Evolutionary conservation across 2,113 vertebrate genomes (phyloP).

Genomic region (Cottus gobio): DNA sequence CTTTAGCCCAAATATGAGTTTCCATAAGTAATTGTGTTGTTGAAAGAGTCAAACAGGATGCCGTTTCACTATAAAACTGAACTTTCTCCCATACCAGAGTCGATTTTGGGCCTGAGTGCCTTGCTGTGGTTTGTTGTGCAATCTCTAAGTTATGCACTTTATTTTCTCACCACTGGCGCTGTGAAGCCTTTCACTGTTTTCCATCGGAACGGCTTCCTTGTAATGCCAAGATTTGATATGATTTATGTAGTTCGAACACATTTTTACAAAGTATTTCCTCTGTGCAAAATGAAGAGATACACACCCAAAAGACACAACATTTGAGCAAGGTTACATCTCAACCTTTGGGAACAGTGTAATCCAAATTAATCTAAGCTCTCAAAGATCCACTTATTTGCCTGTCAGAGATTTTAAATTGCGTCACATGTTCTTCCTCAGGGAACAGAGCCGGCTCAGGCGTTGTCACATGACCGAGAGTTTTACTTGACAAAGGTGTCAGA

Average conservation of each 20-base stretch:
- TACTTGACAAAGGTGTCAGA: neutral
- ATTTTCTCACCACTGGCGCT: conserved; percentile 85
- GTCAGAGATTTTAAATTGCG: neutral
- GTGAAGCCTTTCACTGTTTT: conserved; percentile 70
- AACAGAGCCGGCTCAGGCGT: neutral
- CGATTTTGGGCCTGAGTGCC: conserved; percentile 87
- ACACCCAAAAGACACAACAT: neutral
- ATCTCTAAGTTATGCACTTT: conserved; percentile 84
- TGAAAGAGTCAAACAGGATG: conserved; percentile 78
- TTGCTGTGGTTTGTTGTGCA: conserved; percentile 93
- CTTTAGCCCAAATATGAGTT: conserved; percentile 54
- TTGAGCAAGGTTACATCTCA: neutral
- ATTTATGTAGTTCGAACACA: conserved; percentile 30
- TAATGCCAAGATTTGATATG: conserved; percentile 35
- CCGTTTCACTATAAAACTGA: conserved; percentile 85
- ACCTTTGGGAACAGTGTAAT: neutral
- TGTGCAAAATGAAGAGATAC: neutral
- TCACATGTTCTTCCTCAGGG: neutral
- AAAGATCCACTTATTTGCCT: neutral
- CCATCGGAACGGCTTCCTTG: conserved; percentile 70
- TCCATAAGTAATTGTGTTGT: conserved; percentile 72
- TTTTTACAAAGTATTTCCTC: conserved; percentile 12
- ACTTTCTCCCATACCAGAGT: conserved; percentile 87
- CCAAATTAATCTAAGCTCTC: neutral
- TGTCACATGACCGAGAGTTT: neutral